Base-by-base conservation (phyloP, 1,140 invertebrate genomes). In the Saccostrea echinata region DNA sequence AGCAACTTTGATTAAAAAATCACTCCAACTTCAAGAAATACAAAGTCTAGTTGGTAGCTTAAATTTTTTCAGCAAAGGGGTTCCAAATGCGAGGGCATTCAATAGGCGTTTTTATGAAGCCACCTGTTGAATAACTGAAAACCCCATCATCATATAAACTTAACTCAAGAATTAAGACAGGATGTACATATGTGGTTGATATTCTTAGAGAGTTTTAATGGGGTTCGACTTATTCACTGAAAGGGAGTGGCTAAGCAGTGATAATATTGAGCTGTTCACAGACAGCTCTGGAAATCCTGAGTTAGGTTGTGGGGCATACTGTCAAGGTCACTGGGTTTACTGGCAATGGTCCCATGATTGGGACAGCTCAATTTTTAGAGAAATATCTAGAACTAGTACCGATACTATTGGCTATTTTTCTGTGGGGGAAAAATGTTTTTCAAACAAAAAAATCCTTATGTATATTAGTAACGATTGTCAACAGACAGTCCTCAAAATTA, bases 221-320 rank as follows among this genome's bases (percentile, higher is more conserved):
- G 43, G 43, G 43, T 43, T 43, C 43, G 43, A 9, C 43, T 43
- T 43, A 43, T 43, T 43, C 35, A 43, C n/a, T 43, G 35, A 43
- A 43, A 43, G 35, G 6, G 35, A 43, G 35, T 43, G 35, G 82
- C 33, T 13, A 89, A 76, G 81, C 64, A n/a, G 13, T 16, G 30
- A 18, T 33, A 57, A 64, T 64, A 16, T 84, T 27, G 35, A 52
- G 13, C 30, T 88, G 33, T 84, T 53, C 24, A 84, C 86, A 4
- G 86, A 88, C 51, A 88, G 86, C 84, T 52, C 86, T 33, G 86
- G 86, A 12, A 61, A 53, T 86, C 3, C 55, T 33, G 30, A 86
- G 3, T 84, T 88, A 11, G 87, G 87, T 57, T 88, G 87, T 52
- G 87, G 51, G 21, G 84, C 84, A 21, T 33, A 35, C 53, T 84